Conservation (phyloP, 2,113 vertebrate species). For the Chlorodrepanis virens region DNA sequence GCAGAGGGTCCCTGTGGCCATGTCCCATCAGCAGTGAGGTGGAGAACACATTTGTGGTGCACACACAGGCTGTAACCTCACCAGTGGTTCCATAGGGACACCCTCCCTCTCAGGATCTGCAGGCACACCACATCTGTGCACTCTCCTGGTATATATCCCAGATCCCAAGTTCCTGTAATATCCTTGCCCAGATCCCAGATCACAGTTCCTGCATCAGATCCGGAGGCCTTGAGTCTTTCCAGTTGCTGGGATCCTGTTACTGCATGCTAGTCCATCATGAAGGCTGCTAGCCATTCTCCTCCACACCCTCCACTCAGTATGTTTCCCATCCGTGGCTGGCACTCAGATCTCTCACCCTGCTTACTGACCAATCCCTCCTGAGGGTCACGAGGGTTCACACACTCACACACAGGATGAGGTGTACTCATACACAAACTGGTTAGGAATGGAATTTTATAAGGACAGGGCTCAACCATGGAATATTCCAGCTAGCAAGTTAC, state of each 20-base stretch:
- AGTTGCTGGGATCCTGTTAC: not conserved
- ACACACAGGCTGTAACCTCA: not conserved
- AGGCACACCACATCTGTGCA: not conserved
- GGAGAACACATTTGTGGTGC: not conserved
- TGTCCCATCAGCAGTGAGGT: not conserved
- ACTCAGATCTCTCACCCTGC: not conserved
- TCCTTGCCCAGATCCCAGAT: not conserved
- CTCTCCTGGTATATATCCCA: not conserved
- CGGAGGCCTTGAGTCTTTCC: not conserved
- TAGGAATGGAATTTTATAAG: not conserved
- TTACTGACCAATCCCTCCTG: not conserved
- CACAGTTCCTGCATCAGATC: not conserved
- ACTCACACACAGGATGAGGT: not conserved
- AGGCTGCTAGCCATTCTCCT: not conserved
- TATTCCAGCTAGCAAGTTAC: not conserved
- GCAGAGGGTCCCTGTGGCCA: not conserved
- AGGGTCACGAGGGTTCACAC: not conserved
- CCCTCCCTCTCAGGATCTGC: not conserved
- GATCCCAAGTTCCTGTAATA: too few relatives aligned
- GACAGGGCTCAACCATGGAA: not conserved
- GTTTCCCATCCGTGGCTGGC: not conserved
- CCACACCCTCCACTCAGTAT: not conserved
- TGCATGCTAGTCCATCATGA: not conserved
- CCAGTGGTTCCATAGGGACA: accelerated
- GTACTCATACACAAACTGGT: not conserved